A percentile compares a stretch with the other conserved stretches of the same genome.
phyloP scores from a whole-genome alignment of 1,140 invertebrate genomes.

The Hylyphantes graminicola region DNA sequence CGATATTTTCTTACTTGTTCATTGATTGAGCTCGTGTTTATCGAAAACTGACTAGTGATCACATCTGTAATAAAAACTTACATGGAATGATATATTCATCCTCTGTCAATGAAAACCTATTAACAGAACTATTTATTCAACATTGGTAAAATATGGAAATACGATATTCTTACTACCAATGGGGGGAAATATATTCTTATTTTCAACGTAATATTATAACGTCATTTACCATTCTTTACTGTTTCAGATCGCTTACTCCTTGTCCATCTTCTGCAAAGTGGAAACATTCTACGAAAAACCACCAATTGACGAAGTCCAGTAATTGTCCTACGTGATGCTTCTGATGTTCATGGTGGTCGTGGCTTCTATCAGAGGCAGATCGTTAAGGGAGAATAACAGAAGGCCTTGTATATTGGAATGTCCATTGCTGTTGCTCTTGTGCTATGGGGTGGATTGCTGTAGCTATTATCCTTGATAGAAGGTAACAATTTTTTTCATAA shows the following conservation, averaged over 20 bases:
- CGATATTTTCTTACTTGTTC: too few species aligned
- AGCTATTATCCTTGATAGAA: slow-evolving; percentile 66
- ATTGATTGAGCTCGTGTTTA: too few species aligned
- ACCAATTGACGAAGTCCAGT: slow-evolving; percentile 75
- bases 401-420: slow-evolving; percentile 88
- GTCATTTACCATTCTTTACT: not conserved
- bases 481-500: not conserved
- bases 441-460: slow-evolving; percentile 80
- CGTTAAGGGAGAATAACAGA: slow-evolving; percentile 90
- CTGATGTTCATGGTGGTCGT: slow-evolving; percentile 85
- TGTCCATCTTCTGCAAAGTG: slow-evolving; percentile 7
- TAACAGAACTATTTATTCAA: too few species aligned
- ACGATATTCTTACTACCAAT: too few species aligned
- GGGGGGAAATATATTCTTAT: too few species aligned
- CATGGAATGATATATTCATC: too few species aligned
- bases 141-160: too few species aligned
- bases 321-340: slow-evolving; percentile 84
- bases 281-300: slow-evolving; percentile 45
- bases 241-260: slow-evolving; percentile 75
- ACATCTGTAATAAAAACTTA: too few species aligned
- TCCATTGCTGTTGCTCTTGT: slow-evolving; percentile 87
- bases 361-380: slow-evolving; percentile 78
- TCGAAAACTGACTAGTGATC: too few species aligned
- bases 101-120: too few species aligned
- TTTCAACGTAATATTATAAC: not conserved